phyloP scores from a whole-genome alignment of 2,113 vertebrate species.

The Neolamprologus cancellatus region DNA sequence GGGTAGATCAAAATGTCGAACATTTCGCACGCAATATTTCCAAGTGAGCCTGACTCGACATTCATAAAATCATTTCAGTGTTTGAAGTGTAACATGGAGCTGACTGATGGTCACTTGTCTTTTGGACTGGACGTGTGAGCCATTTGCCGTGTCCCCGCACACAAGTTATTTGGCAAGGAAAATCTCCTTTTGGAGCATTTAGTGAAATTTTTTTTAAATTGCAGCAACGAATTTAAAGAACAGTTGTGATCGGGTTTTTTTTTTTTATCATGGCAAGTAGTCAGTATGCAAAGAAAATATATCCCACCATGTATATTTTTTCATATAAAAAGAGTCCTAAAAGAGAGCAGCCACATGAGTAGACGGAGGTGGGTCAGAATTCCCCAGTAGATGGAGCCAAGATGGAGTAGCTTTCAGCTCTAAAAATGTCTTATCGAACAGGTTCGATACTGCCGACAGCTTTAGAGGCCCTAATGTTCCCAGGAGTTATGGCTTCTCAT shows the following conservation, averaged over 20 bases:
- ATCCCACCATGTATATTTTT: background rate
- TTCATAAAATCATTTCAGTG: conserved; percentile 15
- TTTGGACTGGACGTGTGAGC: background rate
- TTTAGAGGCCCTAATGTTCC: conserved; percentile 54
- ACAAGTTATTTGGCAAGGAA: background rate
- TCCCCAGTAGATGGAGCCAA: conserved; percentile 15
- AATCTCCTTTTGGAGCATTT: background rate
- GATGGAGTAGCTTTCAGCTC: conserved; percentile 1
- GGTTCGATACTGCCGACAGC: conserved; percentile 36
- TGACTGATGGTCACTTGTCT: background rate
- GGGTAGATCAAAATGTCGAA: conserved; percentile 27
- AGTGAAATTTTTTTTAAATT: background rate
- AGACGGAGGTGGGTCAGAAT: background rate
- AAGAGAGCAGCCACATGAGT: background rate
- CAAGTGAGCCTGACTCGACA: conserved; percentile 33
- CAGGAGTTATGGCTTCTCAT: conserved; percentile 45
- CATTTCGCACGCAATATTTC: conserved; percentile 19
- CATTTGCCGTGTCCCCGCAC: background rate
- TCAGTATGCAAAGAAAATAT: background rate
- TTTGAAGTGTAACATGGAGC: background rate
- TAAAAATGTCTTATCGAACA: conserved; percentile 39
- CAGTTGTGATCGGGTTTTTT: background rate
- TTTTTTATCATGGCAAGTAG: background rate
- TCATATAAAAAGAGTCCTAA: background rate
- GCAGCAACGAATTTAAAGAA: background rate